Evolutionary conservation across 2,113 vertebrate genomes (phyloP).

Genomic region (Acrocephalus arundinaceus): DNA sequence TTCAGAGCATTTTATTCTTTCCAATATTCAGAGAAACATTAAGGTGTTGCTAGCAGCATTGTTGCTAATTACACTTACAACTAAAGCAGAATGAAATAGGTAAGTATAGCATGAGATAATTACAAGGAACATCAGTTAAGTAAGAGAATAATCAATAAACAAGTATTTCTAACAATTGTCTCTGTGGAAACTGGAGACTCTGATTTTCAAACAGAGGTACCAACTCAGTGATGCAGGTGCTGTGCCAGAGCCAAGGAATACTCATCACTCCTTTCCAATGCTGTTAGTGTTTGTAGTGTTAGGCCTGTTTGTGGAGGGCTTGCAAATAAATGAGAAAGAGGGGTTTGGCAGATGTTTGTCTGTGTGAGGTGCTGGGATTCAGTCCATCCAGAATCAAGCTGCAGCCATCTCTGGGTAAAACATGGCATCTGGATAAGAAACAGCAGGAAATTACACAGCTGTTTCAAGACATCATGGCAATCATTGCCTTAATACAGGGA

Average conservation of each 20-base stretch:
- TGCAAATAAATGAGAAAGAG: neutral
- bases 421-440: neutral
- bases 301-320: neutral
- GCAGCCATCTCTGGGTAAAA: neutral
- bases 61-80: conserved; percentile 2
- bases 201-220: neutral
- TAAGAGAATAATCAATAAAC: neutral
- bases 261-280: neutral
- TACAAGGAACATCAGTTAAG: neutral
- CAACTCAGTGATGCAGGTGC: neutral
- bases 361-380: neutral
- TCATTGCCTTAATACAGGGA: neutral
- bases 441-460: neutral
- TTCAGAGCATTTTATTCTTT: neutral
- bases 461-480: neutral
- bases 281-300: neutral
- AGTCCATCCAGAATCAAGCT: neutral
- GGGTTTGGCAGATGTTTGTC: neutral
- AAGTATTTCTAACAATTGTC: neutral
- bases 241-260: neutral
- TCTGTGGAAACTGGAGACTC: neutral
- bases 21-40: neutral
- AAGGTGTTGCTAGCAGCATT: conserved; percentile 2
- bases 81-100: neutral
- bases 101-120: neutral